phyloP scores from a whole-genome alignment of 2,888 invertebrate species.

The Fissipunctia ypsillon region DNA sequence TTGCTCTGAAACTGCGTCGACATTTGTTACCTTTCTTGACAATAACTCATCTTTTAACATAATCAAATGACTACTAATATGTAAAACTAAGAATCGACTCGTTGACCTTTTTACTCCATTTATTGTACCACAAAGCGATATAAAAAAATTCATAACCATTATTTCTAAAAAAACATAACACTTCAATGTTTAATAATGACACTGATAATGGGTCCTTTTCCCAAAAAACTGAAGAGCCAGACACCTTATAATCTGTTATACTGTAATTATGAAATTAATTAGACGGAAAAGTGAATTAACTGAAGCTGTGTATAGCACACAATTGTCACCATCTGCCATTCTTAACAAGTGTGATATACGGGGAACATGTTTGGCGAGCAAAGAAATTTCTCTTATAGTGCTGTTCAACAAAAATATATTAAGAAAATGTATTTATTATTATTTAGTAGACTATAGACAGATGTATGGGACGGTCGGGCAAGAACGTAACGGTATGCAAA shows the following conservation, averaged over 20 bases:
- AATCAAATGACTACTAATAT: too few relatives aligned
- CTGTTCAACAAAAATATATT: not conserved
- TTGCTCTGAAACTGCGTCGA: not conserved
- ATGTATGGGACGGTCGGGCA: too few relatives aligned
- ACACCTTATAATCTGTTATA: constrained; percentile 75
- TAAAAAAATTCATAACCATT: constrained; percentile 1
- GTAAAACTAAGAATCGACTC: not conserved
- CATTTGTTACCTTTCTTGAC: not conserved
- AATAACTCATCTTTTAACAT: not conserved
- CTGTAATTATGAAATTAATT: constrained; percentile 82
- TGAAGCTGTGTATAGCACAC: constrained; percentile 76
- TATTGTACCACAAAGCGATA: not conserved
- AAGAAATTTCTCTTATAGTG: not conserved
- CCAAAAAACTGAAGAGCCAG: constrained; percentile 68
- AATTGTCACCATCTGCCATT: constrained; percentile 83
- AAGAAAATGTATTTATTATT: too few relatives aligned
- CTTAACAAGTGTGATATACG: constrained; percentile 68
- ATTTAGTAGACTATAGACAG: too few relatives aligned
- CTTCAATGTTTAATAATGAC: constrained; percentile 35
- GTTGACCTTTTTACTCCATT: not conserved
- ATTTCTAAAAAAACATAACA: constrained; percentile 25
- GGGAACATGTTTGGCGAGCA: constrained; percentile 12
- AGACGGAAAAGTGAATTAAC: constrained; percentile 83
- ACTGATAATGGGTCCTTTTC: constrained; percentile 35
- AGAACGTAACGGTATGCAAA: too few relatives aligned